phyloP scores from a whole-genome alignment of 2,888 invertebrate genomes.

The Dryocosmus kuriphilus region DNA sequence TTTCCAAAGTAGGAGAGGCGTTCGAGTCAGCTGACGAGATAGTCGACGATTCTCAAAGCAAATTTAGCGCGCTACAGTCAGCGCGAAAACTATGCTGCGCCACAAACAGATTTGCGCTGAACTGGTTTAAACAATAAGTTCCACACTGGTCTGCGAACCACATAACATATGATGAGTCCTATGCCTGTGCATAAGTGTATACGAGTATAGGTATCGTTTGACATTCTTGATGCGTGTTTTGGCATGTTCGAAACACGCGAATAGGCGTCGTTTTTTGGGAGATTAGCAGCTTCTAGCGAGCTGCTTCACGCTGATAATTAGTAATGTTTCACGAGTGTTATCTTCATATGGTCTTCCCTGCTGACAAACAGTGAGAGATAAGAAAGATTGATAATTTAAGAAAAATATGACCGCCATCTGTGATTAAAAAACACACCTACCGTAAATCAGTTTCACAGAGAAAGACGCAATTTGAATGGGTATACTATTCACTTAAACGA shows the following conservation, averaged over 20 bases:
- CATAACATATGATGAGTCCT: slow-evolving; percentile 13
- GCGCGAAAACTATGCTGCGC: slow-evolving; percentile 31
- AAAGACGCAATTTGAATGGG: too few relatives aligned
- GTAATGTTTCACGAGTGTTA: too few relatives aligned
- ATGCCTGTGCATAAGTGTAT: not conserved
- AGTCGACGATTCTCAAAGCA: slow-evolving; percentile 10
- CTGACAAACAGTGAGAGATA: too few relatives aligned
- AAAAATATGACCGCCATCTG: too few relatives aligned
- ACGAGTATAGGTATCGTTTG: slow-evolving; percentile 8
- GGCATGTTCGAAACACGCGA: slow-evolving; percentile 17
- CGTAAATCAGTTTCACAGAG: too few relatives aligned
- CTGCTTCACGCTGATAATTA: too few relatives aligned
- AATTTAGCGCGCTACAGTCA: slow-evolving; percentile 16
- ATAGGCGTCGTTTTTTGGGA: not conserved
- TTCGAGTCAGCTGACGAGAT: not conserved
- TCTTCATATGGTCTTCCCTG: too few relatives aligned
- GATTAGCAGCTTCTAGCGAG: slow-evolving; percentile 4
- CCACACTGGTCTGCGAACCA: slow-evolving; percentile 22
- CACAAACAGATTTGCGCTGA: slow-evolving; percentile 31
- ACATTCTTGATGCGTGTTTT: slow-evolving; percentile 7
- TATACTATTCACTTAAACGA: too few relatives aligned
- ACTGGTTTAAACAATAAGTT: slow-evolving; percentile 33
- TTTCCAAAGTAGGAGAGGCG: slow-evolving; percentile 15
- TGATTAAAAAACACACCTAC: too few relatives aligned
- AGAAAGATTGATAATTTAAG: too few relatives aligned